Evolutionary conservation across 2,113 vertebrate species (phyloP), one percentile per base, ranked within the genome.

Genomic region (Phalacrocorax pelagicus): DNA sequence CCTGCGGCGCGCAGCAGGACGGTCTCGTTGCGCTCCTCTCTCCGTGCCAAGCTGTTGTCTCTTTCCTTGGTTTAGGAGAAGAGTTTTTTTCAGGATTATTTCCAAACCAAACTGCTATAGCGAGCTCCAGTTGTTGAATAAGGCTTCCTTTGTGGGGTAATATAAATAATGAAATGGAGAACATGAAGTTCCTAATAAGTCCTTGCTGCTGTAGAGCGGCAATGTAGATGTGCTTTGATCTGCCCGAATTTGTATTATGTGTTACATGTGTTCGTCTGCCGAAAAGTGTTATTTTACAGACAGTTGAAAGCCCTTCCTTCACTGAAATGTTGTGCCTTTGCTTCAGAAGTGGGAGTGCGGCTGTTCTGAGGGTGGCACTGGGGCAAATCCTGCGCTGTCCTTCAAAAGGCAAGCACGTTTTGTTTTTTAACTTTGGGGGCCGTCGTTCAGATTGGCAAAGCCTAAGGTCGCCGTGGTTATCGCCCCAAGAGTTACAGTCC

Each of bases 1-100:
- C 47, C 34, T 4, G 0, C 4, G 5, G 4, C 4, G 2, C 52
- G 24, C 5, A 23, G 21, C 46, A 2, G 42, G 5, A 3, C 0
- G 16, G 32, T 30, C 30, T 8, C 2, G 4, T 2, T 13, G 62
- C 23, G 1, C 18, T 34, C 52, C 5, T 27, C 30, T 29, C 34
- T 29, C 47, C 14, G 0, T 27, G 63, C 38, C 36, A 34, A 46
- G 16, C 46, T 11, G 8, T 55, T 42, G 14, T 51, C 40, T 85
- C 55, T 46, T 55, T 26, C 4, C 21, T 46, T 27, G 27, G 10
- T 30, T 70, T 40, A 38, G 80, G 54, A 55, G 30, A 26, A 0
- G 0, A 21, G 4, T 30, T 54, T 78, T 78, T 81, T 46, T 79
- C 47, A 46, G 73, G 46, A 13, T 72, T 54, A 5, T 71, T 93